phyloP scores from a whole-genome alignment of 2,113 vertebrate genomes.

The Chionis minor region DNA sequence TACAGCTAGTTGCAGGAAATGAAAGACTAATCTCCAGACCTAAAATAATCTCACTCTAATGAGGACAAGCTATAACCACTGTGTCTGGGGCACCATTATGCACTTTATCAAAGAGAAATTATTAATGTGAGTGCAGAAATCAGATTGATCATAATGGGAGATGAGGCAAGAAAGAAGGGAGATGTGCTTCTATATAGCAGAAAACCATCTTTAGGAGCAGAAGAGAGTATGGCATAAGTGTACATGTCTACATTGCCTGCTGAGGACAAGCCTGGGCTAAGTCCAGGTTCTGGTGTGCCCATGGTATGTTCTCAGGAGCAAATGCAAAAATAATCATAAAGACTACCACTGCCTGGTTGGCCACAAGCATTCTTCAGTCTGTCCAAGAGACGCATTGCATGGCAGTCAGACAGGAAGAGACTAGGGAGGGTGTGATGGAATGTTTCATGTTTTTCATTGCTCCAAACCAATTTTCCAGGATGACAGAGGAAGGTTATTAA shows the following conservation, averaged over 20 bases:
- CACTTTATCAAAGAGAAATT: not conserved
- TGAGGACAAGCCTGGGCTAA: not conserved
- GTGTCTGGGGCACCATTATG: not conserved
- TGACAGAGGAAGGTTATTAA: not conserved
- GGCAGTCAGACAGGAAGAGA: not conserved
- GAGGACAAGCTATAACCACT: not conserved
- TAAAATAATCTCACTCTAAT: not conserved
- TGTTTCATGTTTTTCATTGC: not conserved
- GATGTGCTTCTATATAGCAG: not conserved
- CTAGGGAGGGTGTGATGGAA: not conserved
- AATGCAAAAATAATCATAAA: not conserved
- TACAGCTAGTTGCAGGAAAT: not conserved
- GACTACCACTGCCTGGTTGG: not conserved
- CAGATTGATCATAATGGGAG: not conserved
- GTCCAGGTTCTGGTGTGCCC: not conserved
- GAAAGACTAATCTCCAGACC: not conserved
- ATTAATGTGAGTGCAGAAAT: not conserved
- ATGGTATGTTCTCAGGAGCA: not conserved
- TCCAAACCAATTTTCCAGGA: not conserved
- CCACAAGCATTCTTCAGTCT: not conserved
- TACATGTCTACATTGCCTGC: rapidly evolving
- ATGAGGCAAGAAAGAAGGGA: not conserved
- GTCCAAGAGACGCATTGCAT: not conserved
- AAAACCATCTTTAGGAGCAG: not conserved
- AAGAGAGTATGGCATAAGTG: not conserved